Evolutionary conservation across 1,140 invertebrate genomes (phyloP), one percentile per base, ranked within the genome.

Genomic region (Dreissena polymorpha): DNA sequence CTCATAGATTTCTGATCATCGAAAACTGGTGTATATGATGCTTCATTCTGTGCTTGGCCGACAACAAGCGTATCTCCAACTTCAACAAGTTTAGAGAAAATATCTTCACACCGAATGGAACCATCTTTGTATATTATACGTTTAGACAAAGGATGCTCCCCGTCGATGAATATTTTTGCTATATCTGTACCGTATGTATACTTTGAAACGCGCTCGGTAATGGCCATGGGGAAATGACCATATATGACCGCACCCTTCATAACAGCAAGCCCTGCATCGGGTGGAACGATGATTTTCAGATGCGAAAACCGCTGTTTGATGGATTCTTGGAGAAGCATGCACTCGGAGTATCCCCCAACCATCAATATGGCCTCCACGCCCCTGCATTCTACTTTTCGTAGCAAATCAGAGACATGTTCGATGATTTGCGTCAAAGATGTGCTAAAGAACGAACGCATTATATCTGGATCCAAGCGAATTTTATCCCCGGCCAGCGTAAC

Each of bases 311-410:
- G n/a, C 39, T 23, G 12, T 39, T 14, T 12, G n/a, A 70, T 70
- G 68, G 39, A n/a, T n/a, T 70, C 68, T 27, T 70, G 68, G 10
- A 70, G 68, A 12, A 70, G 25, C 68, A n/a, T 25, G 1, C 23
- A 70, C 23, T 70, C 68, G 39, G 68, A 70, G 18, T 27, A 70
- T 49, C 68, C 68, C 14, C 68, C 68, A 70, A 70, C 68, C 68
- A 70, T 70, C n/a, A 70, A 39, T 12, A 70, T 70, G 23, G 68
- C 18, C 10, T 23, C n/a, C 39, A 70, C 29, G 14, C 12, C 68
- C n/a, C 18, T 70, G n/a, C 25, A n/a, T 70, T 18, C 39, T n/a
- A 10, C 68, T 25, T 70, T 39, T 49, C 39, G 10, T n/a, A 70
- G n/a, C 23, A 70, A 49, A 13, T 25, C 10, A 23, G 25, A 27